Percentiles rank a stretch among this genome's conserved stretches.
phyloP scores from a whole-genome alignment of 2,797 vertebrate genomes.

The Varecia variegata region DNA sequence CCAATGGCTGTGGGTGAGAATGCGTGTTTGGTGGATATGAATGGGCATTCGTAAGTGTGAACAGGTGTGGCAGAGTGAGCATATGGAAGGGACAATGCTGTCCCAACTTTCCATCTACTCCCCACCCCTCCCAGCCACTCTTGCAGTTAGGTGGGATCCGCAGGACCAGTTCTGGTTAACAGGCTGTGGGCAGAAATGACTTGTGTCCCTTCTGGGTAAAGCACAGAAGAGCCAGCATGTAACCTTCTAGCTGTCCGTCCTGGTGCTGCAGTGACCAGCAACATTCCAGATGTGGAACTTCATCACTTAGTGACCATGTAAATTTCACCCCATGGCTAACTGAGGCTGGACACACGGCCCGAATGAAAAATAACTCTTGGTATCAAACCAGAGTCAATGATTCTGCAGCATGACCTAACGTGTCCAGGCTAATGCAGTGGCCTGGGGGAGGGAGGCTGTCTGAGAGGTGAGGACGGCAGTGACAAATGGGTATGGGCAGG shows the following conservation, averaged over 20 bases:
- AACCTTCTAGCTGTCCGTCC: not conserved
- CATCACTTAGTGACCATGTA: not conserved
- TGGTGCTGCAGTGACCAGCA: not conserved
- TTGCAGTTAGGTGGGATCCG: too few species aligned
- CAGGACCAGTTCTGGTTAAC: not conserved
- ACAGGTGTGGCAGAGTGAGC: not conserved
- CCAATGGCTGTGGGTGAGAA: not conserved
- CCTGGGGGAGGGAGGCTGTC: not conserved
- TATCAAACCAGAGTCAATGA: not conserved
- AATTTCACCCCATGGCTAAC: not conserved
- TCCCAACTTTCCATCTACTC: not conserved
- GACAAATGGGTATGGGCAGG: not conserved
- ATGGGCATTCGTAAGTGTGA: not conserved
- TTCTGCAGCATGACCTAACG: not conserved
- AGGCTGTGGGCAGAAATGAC: not conserved
- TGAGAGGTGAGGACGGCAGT: accelerated
- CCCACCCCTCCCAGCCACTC: not conserved
- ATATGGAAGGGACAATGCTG: not conserved
- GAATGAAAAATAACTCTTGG: not conserved
- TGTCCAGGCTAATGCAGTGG: not conserved
- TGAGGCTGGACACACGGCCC: accelerated
- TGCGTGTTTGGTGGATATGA: not conserved
- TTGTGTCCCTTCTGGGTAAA: not conserved
- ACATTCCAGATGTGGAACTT: not conserved
- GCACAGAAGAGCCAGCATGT: not conserved